Percentiles rank a stretch among this genome's conserved stretches.
Conservation (phyloP, 2,113 vertebrate species). For the Passer montanus region DNA sequence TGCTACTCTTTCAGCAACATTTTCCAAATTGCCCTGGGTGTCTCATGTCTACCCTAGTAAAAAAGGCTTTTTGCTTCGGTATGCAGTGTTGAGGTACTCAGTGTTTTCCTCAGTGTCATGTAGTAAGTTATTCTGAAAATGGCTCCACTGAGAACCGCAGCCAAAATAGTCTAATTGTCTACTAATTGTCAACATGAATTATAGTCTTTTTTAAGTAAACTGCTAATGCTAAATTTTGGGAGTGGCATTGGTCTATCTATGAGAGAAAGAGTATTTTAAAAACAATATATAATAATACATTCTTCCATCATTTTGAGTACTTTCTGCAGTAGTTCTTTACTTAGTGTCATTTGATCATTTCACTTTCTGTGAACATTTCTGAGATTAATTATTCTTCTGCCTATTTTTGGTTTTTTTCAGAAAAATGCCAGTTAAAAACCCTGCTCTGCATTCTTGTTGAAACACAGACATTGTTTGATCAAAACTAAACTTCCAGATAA, state of each 20-base stretch:
- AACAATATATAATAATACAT: not conserved
- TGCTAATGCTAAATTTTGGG: not conserved
- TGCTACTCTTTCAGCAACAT: not conserved
- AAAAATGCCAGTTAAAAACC: not conserved
- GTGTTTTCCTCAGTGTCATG: not conserved
- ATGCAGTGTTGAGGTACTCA: not conserved
- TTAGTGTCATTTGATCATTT: not conserved
- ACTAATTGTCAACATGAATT: not conserved
- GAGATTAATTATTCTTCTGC: not conserved
- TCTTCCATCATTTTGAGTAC: not conserved
- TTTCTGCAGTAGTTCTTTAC: not conserved
- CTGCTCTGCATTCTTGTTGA: not conserved
- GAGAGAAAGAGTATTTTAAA: not conserved
- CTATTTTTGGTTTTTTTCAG: not conserved
- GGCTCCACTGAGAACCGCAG: not conserved
- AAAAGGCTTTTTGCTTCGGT: not conserved
- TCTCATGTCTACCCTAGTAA: not conserved
- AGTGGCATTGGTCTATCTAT: not conserved
- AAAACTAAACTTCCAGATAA: not conserved
- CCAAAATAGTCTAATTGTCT: not conserved
- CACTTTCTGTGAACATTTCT: not conserved
- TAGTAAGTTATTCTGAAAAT: not conserved
- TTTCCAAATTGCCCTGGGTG: not conserved
- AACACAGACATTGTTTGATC: not conserved
- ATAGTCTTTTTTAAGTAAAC: not conserved